Percentiles rank a stretch among this genome's conserved stretches.
Conservation (phyloP, 1,140 invertebrate genomes). For the Orchestia grillus region DNA sequence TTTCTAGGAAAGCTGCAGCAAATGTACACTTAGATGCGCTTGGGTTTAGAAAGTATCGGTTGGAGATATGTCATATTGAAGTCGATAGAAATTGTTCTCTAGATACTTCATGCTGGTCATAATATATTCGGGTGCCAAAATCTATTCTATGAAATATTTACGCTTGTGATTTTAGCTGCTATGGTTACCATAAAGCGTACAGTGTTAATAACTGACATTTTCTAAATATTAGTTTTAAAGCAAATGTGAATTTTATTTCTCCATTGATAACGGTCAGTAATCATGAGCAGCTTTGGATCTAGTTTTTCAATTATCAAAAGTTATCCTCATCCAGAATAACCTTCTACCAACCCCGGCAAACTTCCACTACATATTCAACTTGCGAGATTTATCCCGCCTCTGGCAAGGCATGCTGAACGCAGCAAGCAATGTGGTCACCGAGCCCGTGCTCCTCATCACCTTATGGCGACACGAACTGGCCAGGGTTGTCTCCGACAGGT, state of each 20-base stretch:
- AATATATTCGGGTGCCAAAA: too few relatives aligned
- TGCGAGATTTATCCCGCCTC: slow-evolving; percentile 92
- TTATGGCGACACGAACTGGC: slow-evolving; percentile 96
- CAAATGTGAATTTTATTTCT: too few relatives aligned
- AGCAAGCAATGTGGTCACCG: slow-evolving; percentile 86
- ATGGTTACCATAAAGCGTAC: too few relatives aligned
- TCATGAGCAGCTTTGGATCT: not conserved
- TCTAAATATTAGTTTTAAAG: not conserved
- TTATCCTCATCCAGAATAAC: slow-evolving; percentile 71
- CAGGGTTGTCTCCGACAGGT: slow-evolving; percentile 82
- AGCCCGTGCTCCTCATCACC: slow-evolving; percentile 83
- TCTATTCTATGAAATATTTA: too few relatives aligned
- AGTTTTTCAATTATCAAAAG: not conserved
- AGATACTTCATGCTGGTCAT: too few relatives aligned
- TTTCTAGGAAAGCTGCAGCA: too few relatives aligned
- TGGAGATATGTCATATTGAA: too few relatives aligned
- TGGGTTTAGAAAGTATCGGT: too few relatives aligned
- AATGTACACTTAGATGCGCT: too few relatives aligned
- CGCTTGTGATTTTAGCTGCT: too few relatives aligned
- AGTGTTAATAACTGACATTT: not conserved
- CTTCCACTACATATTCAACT: slow-evolving; percentile 96
- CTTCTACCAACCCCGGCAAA: slow-evolving; percentile 95
- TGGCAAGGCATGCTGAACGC: slow-evolving; percentile 98
- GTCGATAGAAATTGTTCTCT: too few relatives aligned
- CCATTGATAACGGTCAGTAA: not conserved